Conservation (phyloP, 2,113 vertebrate genomes). For the Hippocampus zosterae region DNA sequence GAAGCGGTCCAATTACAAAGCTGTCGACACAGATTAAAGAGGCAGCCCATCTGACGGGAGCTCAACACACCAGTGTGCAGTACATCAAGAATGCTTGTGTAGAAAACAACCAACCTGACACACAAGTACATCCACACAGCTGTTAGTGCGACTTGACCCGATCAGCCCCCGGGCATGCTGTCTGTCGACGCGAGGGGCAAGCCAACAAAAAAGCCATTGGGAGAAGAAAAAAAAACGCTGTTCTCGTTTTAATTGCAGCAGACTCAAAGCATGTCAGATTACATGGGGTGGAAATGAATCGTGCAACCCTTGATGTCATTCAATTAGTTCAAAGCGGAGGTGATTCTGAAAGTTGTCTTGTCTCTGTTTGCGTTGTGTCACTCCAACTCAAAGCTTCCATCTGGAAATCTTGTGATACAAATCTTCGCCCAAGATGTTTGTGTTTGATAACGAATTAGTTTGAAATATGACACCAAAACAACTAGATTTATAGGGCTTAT, state of each 20-base stretch:
- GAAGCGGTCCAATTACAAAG: slow-evolving; percentile 58
- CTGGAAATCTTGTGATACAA: not conserved
- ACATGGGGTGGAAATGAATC: not conserved
- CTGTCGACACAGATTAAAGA: slow-evolving; percentile 62
- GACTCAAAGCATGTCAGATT: slow-evolving; percentile 28
- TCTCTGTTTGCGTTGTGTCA: not conserved
- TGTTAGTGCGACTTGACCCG: slow-evolving; percentile 36
- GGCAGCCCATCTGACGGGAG: slow-evolving; percentile 46
- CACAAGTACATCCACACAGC: slow-evolving; percentile 12
- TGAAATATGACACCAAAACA: not conserved
- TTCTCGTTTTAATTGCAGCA: slow-evolving; percentile 51
- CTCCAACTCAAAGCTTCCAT: too few species aligned
- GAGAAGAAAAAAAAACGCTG: slow-evolving; percentile 6
- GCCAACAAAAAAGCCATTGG: slow-evolving; percentile 53
- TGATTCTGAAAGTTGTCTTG: not conserved
- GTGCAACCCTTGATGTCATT: not conserved
- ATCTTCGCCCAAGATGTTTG: not conserved
- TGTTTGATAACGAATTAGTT: not conserved
- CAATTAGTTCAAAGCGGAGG: not conserved
- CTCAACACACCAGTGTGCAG: slow-evolving; percentile 34
- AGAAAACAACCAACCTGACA: slow-evolving; percentile 29
- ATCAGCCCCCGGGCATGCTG: slow-evolving; percentile 8
- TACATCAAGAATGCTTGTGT: slow-evolving; percentile 18
- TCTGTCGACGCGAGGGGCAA: slow-evolving; percentile 41
- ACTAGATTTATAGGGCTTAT: not conserved